Base-by-base conservation (phyloP, 2,888 invertebrate genomes). In the Papilio demoleus region DNA sequence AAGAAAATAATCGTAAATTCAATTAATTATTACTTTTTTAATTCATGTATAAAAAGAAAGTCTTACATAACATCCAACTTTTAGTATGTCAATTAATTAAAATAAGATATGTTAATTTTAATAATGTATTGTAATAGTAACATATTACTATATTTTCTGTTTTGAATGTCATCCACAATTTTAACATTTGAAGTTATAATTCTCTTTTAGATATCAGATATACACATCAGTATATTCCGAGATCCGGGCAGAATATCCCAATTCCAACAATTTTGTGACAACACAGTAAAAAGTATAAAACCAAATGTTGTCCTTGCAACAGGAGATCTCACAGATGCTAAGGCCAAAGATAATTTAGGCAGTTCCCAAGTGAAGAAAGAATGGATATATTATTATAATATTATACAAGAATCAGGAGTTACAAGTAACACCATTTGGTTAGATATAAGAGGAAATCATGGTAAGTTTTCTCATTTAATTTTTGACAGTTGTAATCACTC, bases 361-460 rank as follows among this genome's bases (percentile, higher is more conserved):
- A 97, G 98, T 17, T 93, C 94, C 47, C 98, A 98, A 88, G 95
- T 95, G 74, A 89, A 95, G 76, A 94, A 94, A 72, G 98, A 98
- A 89, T 98, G 98, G 98, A 84, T 94, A 72, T 93, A 94, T 76
- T 98, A 98, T 83, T 92, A 94, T 75, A 93, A 94, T 77, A 93
- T 96, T 71, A 90, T 98, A 38, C 90, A 94, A 60, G 94, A 95
- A 74, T 94, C 95, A 53, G 93, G 94, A 75, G 94, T 97, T 27
- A 90, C 91, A 62, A 91, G 95, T 50, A 94, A 94, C 79, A 97
- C 97, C 2, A 88, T 94, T 36, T 98, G 98, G 97, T 89, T 98
- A 70, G 98, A 98, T 89, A 96, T 97, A 72, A 93, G 98, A 86
- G 98, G 98, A 85, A 98, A 98, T 93, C 98, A 98, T 94, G 97